Percentiles rank a stretch among this genome's conserved stretches.
These are phyloP conservation scores for Laspeyria flexula DNA, from an alignment of 2,888 invertebrate genomes.

Conservation along the genomic window DNA sequence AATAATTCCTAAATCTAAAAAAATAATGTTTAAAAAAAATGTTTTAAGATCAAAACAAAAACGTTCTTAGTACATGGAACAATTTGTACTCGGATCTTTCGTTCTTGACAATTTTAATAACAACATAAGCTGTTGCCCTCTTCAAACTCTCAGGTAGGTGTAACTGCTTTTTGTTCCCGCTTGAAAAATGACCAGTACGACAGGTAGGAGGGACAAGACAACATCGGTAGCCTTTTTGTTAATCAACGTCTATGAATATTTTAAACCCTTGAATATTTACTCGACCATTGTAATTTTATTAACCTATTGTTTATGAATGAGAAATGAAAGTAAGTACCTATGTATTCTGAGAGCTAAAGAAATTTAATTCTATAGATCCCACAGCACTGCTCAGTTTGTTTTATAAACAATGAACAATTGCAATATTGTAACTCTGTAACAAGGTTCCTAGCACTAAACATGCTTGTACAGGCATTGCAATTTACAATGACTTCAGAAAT, in stretches of 20 bases:
- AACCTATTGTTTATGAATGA: conserved; percentile 13
- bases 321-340: too few species aligned
- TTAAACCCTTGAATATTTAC: conserved; percentile 11
- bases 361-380: too few species aligned
- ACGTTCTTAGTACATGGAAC: too few species aligned
- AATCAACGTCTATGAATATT: conserved; percentile 18
- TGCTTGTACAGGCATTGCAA: conserved; percentile 22
- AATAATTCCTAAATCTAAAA: too few species aligned
- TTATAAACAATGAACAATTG: conserved; percentile 27
- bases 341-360: too few species aligned
- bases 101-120: too few species aligned
- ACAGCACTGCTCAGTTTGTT: conserved; percentile 8
- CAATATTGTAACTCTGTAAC: conserved; percentile 22
- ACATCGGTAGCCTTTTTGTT: conserved; percentile 28
- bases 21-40: too few species aligned
- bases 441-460: conserved; percentile 23
- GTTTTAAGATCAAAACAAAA: too few species aligned
- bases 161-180: conserved; percentile 25
- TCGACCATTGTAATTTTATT: conserved; percentile 19
- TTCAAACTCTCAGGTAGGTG: conserved; percentile 24
- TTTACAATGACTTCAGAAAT: conserved; percentile 53
- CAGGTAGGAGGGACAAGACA: conserved; percentile 30
- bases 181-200: conserved; percentile 17
- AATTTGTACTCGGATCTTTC: too few species aligned
- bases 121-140: not conserved